Percentiles rank a stretch among this genome's conserved stretches.
These are phyloP conservation scores for Melinaea menophilus DNA, from an alignment of 2,888 invertebrate genomes.

Conservation along the genomic window DNA sequence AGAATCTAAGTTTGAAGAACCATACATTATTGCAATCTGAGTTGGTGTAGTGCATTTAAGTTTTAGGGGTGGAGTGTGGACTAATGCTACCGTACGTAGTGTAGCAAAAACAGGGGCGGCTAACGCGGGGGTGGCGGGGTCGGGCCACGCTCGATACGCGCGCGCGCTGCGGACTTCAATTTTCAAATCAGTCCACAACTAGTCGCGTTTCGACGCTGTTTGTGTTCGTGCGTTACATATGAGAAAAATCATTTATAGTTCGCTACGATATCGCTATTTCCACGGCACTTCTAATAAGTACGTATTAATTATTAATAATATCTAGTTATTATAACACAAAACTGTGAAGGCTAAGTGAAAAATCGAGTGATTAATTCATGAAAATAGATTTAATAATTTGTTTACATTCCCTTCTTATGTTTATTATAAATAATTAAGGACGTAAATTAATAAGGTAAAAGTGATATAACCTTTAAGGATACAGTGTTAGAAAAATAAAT, in stretches of 20 bases:
- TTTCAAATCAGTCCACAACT: slow-evolving; percentile 31
- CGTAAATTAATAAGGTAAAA: background rate
- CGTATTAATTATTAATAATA: slow-evolving; percentile 44
- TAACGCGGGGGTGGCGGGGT: slow-evolving; percentile 55
- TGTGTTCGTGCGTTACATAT: slow-evolving; percentile 46
- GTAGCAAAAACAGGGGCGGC: slow-evolving; percentile 56
- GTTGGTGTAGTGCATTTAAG: slow-evolving; percentile 26
- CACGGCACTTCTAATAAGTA: slow-evolving; percentile 56
- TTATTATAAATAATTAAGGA: slow-evolving; percentile 37
- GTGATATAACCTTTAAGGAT: background rate
- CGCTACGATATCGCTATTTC: slow-evolving; percentile 65
- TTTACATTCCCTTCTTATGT: slow-evolving; percentile 67
- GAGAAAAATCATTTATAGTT: slow-evolving; percentile 54
- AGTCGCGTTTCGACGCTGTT: slow-evolving; percentile 66
- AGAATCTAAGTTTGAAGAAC: slow-evolving; percentile 2
- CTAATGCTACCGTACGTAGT: slow-evolving; percentile 30
- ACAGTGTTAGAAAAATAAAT: background rate
- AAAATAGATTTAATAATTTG: slow-evolving; percentile 46
- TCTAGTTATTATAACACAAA: slow-evolving; percentile 8
- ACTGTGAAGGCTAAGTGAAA: slow-evolving; percentile 8
- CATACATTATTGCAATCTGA: slow-evolving; percentile 2
- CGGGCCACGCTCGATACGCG: slow-evolving; percentile 73
- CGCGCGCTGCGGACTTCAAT: slow-evolving; percentile 61
- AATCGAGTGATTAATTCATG: slow-evolving; percentile 10
- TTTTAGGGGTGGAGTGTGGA: slow-evolving; percentile 31